A percentile compares a stretch with the other conserved stretches of the same genome.
Conservation (phyloP, 2,797 vertebrate genomes). For the Fistularia tabacaria region DNA sequence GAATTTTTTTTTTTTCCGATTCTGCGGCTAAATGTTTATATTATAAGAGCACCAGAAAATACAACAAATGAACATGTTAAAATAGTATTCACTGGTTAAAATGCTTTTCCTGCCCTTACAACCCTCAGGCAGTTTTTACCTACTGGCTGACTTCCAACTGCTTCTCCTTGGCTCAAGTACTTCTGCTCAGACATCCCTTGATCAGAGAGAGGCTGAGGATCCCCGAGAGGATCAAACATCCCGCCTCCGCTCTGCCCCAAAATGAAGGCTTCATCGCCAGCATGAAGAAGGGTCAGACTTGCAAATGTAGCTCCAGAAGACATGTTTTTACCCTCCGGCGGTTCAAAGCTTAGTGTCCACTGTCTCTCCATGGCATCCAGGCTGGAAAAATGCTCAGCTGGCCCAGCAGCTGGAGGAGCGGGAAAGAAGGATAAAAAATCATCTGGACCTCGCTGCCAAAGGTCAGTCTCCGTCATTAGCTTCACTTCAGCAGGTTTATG, state of each 20-base stretch:
- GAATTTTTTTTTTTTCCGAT: neutral
- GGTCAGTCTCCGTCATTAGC: slow-evolving; percentile 60
- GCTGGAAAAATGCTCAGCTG: slow-evolving; percentile 83
- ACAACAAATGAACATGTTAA: too few species aligned
- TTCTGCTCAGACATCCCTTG: slow-evolving; percentile 76
- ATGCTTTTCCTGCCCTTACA: too few species aligned
- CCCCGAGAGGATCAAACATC: slow-evolving; percentile 73
- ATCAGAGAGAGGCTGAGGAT: slow-evolving; percentile 74
- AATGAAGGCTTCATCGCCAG: slow-evolving; percentile 76
- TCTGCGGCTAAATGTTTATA: neutral
- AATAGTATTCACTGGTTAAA: too few species aligned
- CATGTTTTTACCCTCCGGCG: too few species aligned
- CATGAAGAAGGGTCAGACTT: slow-evolving; percentile 74
- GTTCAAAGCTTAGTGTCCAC: slow-evolving; percentile 3
- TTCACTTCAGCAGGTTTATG: neutral
- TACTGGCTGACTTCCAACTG: slow-evolving; percentile 91
- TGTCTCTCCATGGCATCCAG: slow-evolving; percentile 47
- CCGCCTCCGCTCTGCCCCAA: slow-evolving; percentile 53
- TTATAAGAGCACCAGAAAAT: too few species aligned
- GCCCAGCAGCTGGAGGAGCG: slow-evolving; percentile 79
- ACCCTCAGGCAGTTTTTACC: slow-evolving; percentile 80
- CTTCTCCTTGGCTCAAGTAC: slow-evolving; percentile 82
- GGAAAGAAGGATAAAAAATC: slow-evolving; percentile 80
- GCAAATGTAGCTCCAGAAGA: neutral
- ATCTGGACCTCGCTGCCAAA: slow-evolving; percentile 82